Evolutionary conservation across 2,113 vertebrate genomes (phyloP).

Genomic region (Ammospiza nelsoni): DNA sequence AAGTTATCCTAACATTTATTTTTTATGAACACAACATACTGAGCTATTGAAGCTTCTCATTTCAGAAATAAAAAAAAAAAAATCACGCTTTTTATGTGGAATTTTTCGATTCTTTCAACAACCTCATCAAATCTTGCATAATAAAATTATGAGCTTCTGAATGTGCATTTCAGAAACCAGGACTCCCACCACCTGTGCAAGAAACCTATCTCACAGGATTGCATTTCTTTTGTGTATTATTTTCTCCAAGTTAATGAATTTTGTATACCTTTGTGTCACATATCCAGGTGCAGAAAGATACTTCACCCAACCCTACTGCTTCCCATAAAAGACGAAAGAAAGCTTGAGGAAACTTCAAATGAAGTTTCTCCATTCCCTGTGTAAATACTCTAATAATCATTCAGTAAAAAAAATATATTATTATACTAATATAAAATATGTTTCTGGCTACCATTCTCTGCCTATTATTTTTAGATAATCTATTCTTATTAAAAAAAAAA

Average conservation of each 20-base stretch:
- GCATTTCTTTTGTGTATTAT: background rate
- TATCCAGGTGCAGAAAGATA: background rate
- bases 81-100: background rate
- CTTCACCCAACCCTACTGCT: background rate
- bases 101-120: background rate
- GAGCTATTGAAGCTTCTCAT: background rate
- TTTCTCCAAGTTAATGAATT: background rate
- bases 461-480: background rate
- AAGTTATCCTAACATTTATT: background rate
- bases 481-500: background rate
- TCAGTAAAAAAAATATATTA: background rate
- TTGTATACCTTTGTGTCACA: background rate
- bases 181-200: background rate
- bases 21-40: background rate
- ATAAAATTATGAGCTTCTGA: background rate
- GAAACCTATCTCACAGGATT: background rate
- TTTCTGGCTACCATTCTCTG: background rate
- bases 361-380: background rate
- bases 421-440: background rate
- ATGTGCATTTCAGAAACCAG: background rate
- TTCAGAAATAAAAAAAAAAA: background rate
- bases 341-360: background rate
- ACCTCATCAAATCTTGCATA: background rate
- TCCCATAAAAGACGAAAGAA: background rate
- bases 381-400: background rate